Base-by-base conservation (phyloP, 2,888 invertebrate species). In the Dynastes tityus region DNA sequence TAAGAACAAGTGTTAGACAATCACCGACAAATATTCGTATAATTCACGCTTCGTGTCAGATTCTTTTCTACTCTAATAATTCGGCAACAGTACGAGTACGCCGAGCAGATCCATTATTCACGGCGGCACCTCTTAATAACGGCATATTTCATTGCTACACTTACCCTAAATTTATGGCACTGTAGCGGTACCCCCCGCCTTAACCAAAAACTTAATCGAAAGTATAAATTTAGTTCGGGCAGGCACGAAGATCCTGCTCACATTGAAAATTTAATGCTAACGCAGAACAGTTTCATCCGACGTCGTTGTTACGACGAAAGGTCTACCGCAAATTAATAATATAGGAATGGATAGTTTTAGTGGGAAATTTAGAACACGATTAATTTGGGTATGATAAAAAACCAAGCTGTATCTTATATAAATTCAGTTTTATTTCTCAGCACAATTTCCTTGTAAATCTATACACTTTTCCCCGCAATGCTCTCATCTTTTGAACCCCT, bases 121-220 rank as follows among this genome's bases (percentile, higher is more conserved):
- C 73, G 6, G 37, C 40, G 37, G 55, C 73, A 73, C 73, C 73
- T 61, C 40, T 73, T 73, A 73, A 73, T 61, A 73, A 73, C 61
- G 61, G 61, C 73, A 73, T 73, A 73, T 73, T 73, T 73, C 73
- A 61, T 73, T 58, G 58, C 58, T 73, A 73, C 73, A 73, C 73
- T 73, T 58, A 58, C 37, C 58, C 73, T 55, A 73, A 58, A 73
- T 73, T 73, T 73, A 73, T 73, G 73, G 61, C 22, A 27, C 5
- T 58, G 40, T 58, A 13, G 58, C 40, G 45, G 2, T 29, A 9
- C 58, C 11, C 37, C 22, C 16, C 32, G 16, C 16, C 37, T 37
- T 37, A 55, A 51, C 55, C 13, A 55, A 37, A 37, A 73, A 58
- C 58, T 58, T 58, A 73, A 73, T 73, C 73, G 73, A 73, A 73